phyloP scores from a whole-genome alignment of 2,888 invertebrate species.

The Itoplectis maculator region DNA sequence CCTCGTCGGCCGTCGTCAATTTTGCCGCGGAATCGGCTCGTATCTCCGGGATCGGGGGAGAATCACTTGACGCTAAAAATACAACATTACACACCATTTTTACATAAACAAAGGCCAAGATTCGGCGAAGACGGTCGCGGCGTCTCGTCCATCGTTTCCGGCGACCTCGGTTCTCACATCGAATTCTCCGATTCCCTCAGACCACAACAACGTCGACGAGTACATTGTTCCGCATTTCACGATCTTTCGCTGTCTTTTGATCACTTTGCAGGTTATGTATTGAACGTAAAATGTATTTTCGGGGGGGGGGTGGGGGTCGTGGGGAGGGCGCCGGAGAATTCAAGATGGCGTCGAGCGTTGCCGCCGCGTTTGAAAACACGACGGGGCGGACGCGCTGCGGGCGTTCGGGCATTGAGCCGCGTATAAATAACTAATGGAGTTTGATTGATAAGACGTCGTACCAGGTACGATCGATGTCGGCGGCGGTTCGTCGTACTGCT shows the following conservation, averaged over 20 bases:
- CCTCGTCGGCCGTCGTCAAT: slow-evolving; percentile 77
- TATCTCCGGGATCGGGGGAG: slow-evolving; percentile 74
- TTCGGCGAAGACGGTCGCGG: background rate
- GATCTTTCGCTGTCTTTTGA: slow-evolving; percentile 32
- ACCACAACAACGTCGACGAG: background rate
- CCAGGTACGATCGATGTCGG: slow-evolving; percentile 46
- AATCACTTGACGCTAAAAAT: slow-evolving; percentile 70
- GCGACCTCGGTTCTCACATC: slow-evolving; percentile 45
- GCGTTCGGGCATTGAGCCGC: background rate
- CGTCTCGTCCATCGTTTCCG: background rate
- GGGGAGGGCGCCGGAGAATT: slow-evolving; percentile 33
- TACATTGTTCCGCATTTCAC: slow-evolving; percentile 49
- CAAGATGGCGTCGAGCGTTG: slow-evolving; percentile 56
- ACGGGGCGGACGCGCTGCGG: background rate
- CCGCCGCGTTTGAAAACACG: slow-evolving; percentile 27
- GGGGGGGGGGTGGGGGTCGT: background rate
- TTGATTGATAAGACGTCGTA: slow-evolving; percentile 47
- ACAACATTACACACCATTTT: slow-evolving; percentile 19
- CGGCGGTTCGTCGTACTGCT: slow-evolving; percentile 47
- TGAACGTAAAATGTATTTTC: slow-evolving; percentile 38
- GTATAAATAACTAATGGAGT: background rate
- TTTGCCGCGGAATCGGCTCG: slow-evolving; percentile 76
- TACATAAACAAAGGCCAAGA: slow-evolving; percentile 23
- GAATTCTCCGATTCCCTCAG: slow-evolving; percentile 18
- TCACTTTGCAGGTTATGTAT: slow-evolving; percentile 64